A percentile compares a stretch with the other conserved stretches of the same genome.
Conservation (phyloP, 2,888 invertebrate genomes). For the Volucella zonaria region DNA sequence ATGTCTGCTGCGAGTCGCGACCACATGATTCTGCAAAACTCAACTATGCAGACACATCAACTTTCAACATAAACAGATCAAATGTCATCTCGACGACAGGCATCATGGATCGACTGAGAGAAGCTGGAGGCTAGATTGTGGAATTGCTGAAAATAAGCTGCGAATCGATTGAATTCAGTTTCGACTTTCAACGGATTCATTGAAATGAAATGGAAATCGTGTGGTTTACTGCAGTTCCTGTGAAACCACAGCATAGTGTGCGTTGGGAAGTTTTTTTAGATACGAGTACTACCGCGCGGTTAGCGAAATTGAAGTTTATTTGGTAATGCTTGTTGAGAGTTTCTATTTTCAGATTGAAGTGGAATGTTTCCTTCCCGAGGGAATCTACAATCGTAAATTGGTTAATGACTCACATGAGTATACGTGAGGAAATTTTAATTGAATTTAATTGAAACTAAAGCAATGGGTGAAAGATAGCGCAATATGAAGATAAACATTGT, state of each 20-base stretch:
- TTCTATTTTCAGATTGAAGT: constrained; percentile 56
- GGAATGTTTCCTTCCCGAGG: constrained; percentile 11
- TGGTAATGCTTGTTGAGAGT: constrained; percentile 17
- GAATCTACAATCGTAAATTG: constrained; percentile 40
- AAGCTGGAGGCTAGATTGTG: constrained; percentile 22
- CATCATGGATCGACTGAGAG: constrained; percentile 22
- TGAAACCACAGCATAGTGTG: constrained; percentile 57
- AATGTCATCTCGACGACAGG: constrained; percentile 41
- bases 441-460: constrained; percentile 69
- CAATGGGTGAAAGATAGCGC: constrained; percentile 38
- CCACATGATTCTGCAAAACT: constrained; percentile 50
- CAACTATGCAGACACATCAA: constrained; percentile 33
- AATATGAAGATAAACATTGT: constrained; percentile 47
- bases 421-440: constrained; percentile 61
- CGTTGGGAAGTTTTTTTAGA: constrained; percentile 23
- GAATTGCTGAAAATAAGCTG: constrained; percentile 53
- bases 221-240: constrained; percentile 43
- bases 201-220: constrained; percentile 33
- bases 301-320: constrained; percentile 13
- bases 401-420: constrained; percentile 54
- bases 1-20: constrained; percentile 16
- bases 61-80: constrained; percentile 62
- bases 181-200: constrained; percentile 42
- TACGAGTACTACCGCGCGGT: constrained; percentile 12
- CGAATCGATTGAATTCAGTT: constrained; percentile 63